Evolutionary conservation across 2,797 vertebrate species (phyloP), one percentile per base, ranked within the genome.

Genomic region (Balearica regulorum): DNA sequence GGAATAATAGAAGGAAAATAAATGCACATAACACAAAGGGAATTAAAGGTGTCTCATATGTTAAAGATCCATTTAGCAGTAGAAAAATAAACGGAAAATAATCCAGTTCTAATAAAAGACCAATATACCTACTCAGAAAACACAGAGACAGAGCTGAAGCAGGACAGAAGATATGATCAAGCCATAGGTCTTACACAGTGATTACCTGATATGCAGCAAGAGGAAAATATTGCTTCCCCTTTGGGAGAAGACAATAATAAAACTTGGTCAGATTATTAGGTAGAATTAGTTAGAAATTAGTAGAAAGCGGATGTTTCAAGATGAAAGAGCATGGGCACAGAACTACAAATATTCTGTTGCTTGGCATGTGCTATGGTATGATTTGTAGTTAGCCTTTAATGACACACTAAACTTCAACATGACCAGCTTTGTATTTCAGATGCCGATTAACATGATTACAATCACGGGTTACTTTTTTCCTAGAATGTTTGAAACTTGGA

Each of bases 371-470:
- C 75, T 84, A 16, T 18, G 17, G 24, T 58, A 89, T 60, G 64
- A 87, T 78, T 77, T 58, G 57, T 58, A 92, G 41, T 60, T 61
- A 69, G 64, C n/a, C 43, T 75, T 94, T 89, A 96, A 89, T 39
- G 39, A 85, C 57, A 90, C 7, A 57, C 26, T 60, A 37, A 83
- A 83, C 61, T 85, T 87, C 64, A 75, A 14, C 41, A 57, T 44
- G 49, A 83, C 61, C 54, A 79, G 64, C 41, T 91, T 83, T 87
- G 83, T 72, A 48, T 84, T 96, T 87, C 70, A 82, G 39, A 93
- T 64, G 55, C 16, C n/a, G 25, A 91, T 90, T 76, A 94, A 69
- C 39, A 65, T 79, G 35, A 96, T 96, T 93, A 84, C 24, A 84
- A 66, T 91, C 49, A 76, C 5, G 48, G 77, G 70, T 84, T 94